phyloP scores from a whole-genome alignment of 2,888 invertebrate species.

The Pteria penguin region DNA sequence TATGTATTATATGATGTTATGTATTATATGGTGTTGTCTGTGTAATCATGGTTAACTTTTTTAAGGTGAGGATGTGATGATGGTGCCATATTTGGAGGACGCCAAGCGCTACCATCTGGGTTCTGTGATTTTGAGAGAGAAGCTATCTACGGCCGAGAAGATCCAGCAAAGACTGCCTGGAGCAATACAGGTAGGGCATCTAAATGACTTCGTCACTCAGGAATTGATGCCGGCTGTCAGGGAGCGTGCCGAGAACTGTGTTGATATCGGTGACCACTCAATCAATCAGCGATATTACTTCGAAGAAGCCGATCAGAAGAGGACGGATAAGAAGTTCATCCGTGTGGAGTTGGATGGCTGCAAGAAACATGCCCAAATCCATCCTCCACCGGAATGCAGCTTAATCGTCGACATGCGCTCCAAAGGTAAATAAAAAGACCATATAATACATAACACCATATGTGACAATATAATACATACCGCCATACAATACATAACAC shows the following conservation, averaged over 20 bases:
- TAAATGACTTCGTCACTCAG: slow-evolving; percentile 23
- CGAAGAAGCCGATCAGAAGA: slow-evolving; percentile 26
- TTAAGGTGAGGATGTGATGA: slow-evolving; percentile 19
- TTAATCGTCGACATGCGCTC: slow-evolving; percentile 13
- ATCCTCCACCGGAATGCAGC: slow-evolving; percentile 14
- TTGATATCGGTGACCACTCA: not conserved
- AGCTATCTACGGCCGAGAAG: slow-evolving; percentile 21
- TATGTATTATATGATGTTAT: too few relatives aligned
- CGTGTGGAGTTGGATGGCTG: slow-evolving; percentile 25
- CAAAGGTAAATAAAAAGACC: slow-evolving; percentile 20
- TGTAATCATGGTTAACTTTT: too few relatives aligned
- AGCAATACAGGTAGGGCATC: slow-evolving; percentile 18
- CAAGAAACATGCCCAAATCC: not conserved
- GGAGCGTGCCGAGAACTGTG: not conserved
- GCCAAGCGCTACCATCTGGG: slow-evolving; percentile 23
- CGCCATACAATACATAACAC: too few relatives aligned
- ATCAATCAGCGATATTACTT: slow-evolving; percentile 5
- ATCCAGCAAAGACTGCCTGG: slow-evolving; percentile 14
- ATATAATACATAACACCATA: too few relatives aligned
- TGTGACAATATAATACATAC: too few relatives aligned
- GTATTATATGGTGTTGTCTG: too few relatives aligned
- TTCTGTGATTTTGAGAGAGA: slow-evolving; percentile 31
- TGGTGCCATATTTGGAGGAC: slow-evolving; percentile 31
- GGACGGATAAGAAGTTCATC: slow-evolving; percentile 19
- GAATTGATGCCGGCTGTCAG: not conserved